Conservation (phyloP, 2,797 vertebrate genomes). For the Megaceryle alcyon region DNA sequence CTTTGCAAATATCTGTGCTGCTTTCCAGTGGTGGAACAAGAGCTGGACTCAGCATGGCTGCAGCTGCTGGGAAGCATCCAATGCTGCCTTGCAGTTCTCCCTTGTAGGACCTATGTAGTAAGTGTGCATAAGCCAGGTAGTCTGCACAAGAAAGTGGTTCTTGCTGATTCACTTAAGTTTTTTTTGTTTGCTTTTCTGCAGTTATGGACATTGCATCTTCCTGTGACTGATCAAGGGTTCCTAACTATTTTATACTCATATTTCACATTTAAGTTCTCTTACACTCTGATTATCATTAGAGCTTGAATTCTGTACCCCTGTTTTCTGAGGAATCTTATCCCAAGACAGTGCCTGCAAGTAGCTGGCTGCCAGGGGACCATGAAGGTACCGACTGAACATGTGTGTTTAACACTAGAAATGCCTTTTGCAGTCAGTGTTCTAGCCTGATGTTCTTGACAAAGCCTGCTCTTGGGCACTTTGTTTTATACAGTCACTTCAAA, state of each 20-base stretch:
- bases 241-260: background rate
- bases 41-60: background rate
- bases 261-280: background rate
- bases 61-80: background rate
- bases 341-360: background rate
- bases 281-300: background rate
- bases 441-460: background rate
- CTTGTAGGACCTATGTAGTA: background rate
- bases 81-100: background rate
- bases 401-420: background rate
- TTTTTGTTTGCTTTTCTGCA: background rate
- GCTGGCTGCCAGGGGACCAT: fast-evolving
- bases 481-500: background rate
- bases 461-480: background rate
- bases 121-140: background rate
- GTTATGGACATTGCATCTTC: background rate
- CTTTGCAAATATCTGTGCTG: background rate
- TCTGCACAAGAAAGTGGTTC: background rate
- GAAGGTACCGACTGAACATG: background rate
- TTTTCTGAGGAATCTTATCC: background rate
- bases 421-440: background rate
- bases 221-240: background rate
- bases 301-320: background rate
- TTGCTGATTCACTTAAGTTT: background rate
- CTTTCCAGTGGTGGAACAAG: background rate